These are phyloP conservation scores for Cheilosia pagana DNA, from an alignment of 2,888 invertebrate genomes.

Conservation along the genomic window DNA sequence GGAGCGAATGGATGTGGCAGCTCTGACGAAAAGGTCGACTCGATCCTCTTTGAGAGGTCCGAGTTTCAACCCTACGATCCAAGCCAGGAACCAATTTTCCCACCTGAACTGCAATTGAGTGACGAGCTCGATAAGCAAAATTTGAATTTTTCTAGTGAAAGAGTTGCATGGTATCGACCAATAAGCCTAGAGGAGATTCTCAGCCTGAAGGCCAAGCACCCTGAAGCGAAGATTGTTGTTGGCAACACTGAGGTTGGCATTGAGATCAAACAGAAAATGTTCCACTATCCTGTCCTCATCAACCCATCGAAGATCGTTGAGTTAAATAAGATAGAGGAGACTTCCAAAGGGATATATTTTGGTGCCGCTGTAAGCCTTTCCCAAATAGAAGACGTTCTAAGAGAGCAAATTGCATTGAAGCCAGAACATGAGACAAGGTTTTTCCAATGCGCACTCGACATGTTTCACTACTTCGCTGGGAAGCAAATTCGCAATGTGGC, in stretches of 20 bases:
- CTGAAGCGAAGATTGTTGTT: constrained; percentile 91
- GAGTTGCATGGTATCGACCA: constrained; percentile 91
- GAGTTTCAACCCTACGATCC: constrained; percentile 90
- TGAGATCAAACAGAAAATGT: constrained; percentile 94
- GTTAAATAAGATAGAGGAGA: constrained; percentile 86
- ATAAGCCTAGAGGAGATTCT: constrained; percentile 87
- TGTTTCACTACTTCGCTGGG: constrained; percentile 97
- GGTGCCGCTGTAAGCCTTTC: constrained; percentile 92
- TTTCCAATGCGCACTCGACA: constrained; percentile 89
- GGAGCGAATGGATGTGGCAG: constrained; percentile 65
- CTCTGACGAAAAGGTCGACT: constrained; percentile 77
- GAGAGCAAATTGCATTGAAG: constrained; percentile 84
- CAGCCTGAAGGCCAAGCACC: constrained; percentile 87
- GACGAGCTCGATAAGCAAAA: constrained; percentile 86
- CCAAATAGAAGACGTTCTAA: constrained; percentile 88
- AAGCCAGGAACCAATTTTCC: constrained; percentile 95
- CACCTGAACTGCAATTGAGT: constrained; percentile 91
- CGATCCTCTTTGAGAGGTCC: constrained; percentile 85
- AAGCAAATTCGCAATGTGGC: constrained; percentile 97
- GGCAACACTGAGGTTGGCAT: constrained; percentile 97
- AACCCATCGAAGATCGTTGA: constrained; percentile 89
- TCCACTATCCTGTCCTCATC: constrained; percentile 90
- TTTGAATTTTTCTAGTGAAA: constrained; percentile 86
- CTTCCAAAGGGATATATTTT: constrained; percentile 86
- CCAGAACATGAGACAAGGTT: constrained; percentile 86